Base-by-base conservation (phyloP, 37 sponge, comb jelly and placozoan species). In the Chondrilla cf. caribensis region DNA sequence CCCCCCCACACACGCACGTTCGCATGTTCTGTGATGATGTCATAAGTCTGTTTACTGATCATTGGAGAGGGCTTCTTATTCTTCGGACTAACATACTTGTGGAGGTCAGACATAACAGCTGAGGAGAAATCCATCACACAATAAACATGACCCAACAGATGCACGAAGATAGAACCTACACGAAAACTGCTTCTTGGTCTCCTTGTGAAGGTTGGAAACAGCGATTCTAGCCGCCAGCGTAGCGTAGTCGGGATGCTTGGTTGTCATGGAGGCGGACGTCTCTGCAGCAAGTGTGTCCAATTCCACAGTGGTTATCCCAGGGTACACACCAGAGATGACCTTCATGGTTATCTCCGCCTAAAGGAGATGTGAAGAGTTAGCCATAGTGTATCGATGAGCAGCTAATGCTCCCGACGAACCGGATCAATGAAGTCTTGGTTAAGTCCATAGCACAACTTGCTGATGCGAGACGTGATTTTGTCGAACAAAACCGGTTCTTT, bases 271-370 rank as follows among this genome's bases (percentile, higher is more conserved):
- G 35, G 99, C 99, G 33, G 99, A 93, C 37, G 95, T 98, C 77
- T 98, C 99, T 29, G 99, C 99, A 18, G 99, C 99, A 25, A 98
- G 85, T n/a, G 96, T 98, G 91, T 98, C 99, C 67, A 98, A 89
- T 77, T 98, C 99, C 18, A 90, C 89, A 2, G 99, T 98, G 18
- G 99, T 96, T 7, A 98, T 97, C 25, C 99, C 99, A 77, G 84
- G 79, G 84, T 96, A 98, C 54, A 90, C 81, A 17, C 97, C 97
- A 72, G 86, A 77, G 29, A 96, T 89, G 40, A 94, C 97, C 83
- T 98, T 97, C 97, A 92, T 95, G 58, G 96, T 97, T 21, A 95
- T 95, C 60, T 89, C 88, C 18, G 88, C 88, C 89, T 86, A 44
- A 9, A 22, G 47, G 29, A 62, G n/a, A 75, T 43, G 25, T 21